Conservation (phyloP, 2,113 vertebrate genomes). For the Amblyornis subalaris region DNA sequence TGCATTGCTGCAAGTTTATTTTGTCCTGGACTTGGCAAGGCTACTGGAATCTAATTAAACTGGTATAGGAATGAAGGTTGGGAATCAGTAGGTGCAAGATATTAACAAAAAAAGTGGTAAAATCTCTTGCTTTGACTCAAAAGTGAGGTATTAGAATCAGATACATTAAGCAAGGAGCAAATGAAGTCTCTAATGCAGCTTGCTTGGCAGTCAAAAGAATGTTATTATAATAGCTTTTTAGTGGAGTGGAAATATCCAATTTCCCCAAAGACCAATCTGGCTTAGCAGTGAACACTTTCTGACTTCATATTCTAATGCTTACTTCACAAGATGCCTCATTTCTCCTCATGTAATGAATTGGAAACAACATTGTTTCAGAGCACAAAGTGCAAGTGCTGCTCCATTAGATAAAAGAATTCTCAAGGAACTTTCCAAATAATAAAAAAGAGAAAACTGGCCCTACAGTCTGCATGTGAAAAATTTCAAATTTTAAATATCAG, state of each 20-base stretch:
- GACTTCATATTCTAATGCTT: not conserved
- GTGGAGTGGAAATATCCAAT: not conserved
- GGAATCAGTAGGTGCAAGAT: not conserved
- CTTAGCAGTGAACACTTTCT: not conserved
- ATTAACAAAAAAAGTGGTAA: not conserved
- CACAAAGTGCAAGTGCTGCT: not conserved
- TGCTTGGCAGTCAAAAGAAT: not conserved
- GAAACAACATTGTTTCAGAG: not conserved
- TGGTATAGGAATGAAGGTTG: not conserved
- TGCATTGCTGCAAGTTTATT: not conserved
- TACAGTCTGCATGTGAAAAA: not conserved
- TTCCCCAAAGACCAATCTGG: not conserved
- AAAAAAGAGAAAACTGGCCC: not conserved
- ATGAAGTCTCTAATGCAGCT: not conserved
- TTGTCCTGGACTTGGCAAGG: not conserved
- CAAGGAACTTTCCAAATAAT: not conserved
- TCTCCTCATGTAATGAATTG: not conserved
- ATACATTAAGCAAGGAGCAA: not conserved
- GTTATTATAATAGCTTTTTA: not conserved
- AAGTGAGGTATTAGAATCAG: not conserved
- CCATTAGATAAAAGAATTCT: constrained; percentile 7
- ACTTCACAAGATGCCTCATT: constrained; percentile 25
- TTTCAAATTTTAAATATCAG: not conserved
- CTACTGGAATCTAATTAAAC: not conserved
- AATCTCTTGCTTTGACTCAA: not conserved